Percentiles rank a stretch among this genome's conserved stretches.
Evolutionary conservation across 2,888 invertebrate species (phyloP).

Genomic region (Halictus ligatus): DNA sequence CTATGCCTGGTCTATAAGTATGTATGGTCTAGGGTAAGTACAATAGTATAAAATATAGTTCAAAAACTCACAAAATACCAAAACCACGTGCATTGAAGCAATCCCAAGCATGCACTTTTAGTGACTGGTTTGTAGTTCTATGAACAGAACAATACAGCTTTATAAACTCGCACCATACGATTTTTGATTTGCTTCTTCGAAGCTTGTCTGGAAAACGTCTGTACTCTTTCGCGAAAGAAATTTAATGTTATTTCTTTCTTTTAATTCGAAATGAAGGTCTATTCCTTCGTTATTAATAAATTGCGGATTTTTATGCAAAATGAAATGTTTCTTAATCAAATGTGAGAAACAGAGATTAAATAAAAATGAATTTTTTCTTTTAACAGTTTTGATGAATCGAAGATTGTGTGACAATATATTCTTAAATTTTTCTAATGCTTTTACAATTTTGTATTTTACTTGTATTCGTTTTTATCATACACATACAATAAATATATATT

Average conservation of each 20-base stretch:
- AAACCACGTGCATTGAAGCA: background rate
- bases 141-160: background rate
- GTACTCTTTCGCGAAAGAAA: background rate
- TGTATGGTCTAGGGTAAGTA: background rate
- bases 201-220: background rate
- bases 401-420: no score
- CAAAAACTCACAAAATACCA: background rate
- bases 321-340: background rate
- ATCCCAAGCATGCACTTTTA: background rate
- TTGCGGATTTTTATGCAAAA: background rate
- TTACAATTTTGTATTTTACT: no score
- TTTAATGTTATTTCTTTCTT: background rate
- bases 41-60: background rate
- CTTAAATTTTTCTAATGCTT: no score
- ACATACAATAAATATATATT: no score
- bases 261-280: no score
- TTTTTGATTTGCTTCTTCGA: background rate
- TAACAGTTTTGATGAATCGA: no score
- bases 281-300: no score
- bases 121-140: background rate
- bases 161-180: background rate
- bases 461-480: no score
- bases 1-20: no score
- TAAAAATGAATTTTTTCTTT: no score
- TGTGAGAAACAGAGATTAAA: no score